phyloP scores from a whole-genome alignment of 2,113 vertebrate genomes.

The Orientallactaga bullata region DNA sequence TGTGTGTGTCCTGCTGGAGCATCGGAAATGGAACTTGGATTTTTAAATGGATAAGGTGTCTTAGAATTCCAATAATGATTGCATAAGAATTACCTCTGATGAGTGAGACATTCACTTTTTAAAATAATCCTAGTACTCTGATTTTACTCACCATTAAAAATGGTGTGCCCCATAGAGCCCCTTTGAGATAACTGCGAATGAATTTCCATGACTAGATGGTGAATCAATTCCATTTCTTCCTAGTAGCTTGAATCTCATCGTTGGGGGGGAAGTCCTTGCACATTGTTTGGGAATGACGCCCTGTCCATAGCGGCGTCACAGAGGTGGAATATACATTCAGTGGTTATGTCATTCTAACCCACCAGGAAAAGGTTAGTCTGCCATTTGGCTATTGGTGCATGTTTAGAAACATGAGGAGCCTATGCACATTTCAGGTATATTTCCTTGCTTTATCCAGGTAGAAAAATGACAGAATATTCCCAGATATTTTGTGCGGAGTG shows the following conservation, averaged over 20 bases:
- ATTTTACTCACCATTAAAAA: conserved; percentile 54
- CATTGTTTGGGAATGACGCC: conserved; percentile 14
- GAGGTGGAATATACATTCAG: neutral
- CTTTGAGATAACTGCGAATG: conserved; percentile 56
- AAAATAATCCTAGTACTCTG: conserved; percentile 36
- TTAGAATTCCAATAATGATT: conserved; percentile 46
- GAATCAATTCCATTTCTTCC: neutral
- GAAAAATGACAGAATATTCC: neutral
- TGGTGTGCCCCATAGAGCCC: neutral
- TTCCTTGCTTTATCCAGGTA: neutral
- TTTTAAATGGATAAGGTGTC: conserved; percentile 71
- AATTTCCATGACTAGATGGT: conserved; percentile 39
- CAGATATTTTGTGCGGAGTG: neutral
- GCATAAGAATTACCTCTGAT: conserved; percentile 54
- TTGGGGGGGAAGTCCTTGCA: neutral
- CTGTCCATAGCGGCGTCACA: neutral
- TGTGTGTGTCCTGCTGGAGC: neutral
- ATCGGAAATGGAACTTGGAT: neutral
- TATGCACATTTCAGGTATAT: neutral
- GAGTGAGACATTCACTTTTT: conserved; percentile 23
- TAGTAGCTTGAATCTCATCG: neutral
- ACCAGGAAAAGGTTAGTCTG: neutral
- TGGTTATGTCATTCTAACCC: neutral
- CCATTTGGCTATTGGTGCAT: neutral
- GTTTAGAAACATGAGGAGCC: neutral